Base-by-base conservation (phyloP, 2,113 vertebrate species). In the Regulus satrapa region DNA sequence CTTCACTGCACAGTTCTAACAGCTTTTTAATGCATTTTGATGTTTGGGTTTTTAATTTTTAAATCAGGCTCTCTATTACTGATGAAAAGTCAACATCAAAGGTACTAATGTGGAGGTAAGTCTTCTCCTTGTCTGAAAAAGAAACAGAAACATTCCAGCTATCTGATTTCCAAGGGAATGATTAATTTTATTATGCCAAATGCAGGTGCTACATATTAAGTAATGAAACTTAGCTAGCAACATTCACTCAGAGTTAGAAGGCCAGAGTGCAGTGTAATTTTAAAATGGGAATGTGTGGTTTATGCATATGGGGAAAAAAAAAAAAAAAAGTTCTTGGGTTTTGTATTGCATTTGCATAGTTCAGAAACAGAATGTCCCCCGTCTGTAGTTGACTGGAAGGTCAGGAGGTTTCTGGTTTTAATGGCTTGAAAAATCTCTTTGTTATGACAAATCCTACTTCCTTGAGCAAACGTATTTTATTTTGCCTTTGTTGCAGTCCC, bases 11-110 rank as follows among this genome's bases (percentile, higher is more conserved):
- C 54, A 83, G 28, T 95, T 97, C 82, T 88, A 84, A 72, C 59
- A 48, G 85, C 10, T 59, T 91, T 82, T 93, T 79, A 77, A 68
- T 77, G 81, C 64, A 66, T 97, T 97, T 96, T 97, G 94, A 96
- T 95, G 95, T 93, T 95, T 89, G 88, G 71, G 75, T 66, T 96
- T 97, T 97, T 94, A 97, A 97, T 97, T 97, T 97, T 96, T 93
- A 96, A 97, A 97, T 52, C 72, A 55, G n/a, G 26, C 49, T 96
- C 93, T 95, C 59, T 96, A 62, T 93, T 89, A 95, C 91, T 78
- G 91, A 91, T 96, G 92, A 95, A 88, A 94, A 97, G 78, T 85
- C 93, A 95, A 94, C 96, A 96, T 97, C 97, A 97, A 97, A 97
- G 97, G 75, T 89, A 14, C 9, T 88, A 94, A 95, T 96, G 90